Evolutionary conservation across 2,113 vertebrate species (phyloP).

Genomic region (Hystrix brachyura): DNA sequence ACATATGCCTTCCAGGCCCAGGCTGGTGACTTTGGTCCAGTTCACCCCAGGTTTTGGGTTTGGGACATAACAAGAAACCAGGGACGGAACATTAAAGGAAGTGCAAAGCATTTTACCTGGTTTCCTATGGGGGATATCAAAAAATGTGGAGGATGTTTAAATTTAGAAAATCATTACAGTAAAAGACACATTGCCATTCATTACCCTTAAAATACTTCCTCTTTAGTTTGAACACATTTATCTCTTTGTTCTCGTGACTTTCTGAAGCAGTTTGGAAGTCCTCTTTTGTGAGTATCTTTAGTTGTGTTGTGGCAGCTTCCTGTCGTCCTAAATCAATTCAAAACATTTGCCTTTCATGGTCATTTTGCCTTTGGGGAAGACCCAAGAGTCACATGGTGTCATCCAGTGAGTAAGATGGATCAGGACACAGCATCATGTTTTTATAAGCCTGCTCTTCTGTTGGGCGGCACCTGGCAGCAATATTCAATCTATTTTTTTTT

Average conservation of each 20-base stretch:
- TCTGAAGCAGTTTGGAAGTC: background rate
- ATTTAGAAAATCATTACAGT: background rate
- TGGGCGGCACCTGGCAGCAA: background rate
- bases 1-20: background rate
- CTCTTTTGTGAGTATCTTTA: background rate
- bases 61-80: background rate
- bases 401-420: background rate
- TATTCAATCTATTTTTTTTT: background rate
- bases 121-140: background rate
- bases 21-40: background rate
- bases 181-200: background rate
- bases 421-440: background rate
- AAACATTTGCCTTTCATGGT: background rate
- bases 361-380: background rate
- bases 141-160: background rate
- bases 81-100: background rate
- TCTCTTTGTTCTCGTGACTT: background rate
- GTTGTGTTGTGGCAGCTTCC: background rate
- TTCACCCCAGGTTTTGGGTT: background rate
- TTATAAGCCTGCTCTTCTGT: background rate
- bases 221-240: background rate
- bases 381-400: too few species aligned
- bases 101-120: background rate
- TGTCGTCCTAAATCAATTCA: background rate
- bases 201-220: background rate